These are phyloP conservation scores for Carassius gibelio DNA, from an alignment of 2,113 vertebrate species.

Conservation along the genomic window DNA sequence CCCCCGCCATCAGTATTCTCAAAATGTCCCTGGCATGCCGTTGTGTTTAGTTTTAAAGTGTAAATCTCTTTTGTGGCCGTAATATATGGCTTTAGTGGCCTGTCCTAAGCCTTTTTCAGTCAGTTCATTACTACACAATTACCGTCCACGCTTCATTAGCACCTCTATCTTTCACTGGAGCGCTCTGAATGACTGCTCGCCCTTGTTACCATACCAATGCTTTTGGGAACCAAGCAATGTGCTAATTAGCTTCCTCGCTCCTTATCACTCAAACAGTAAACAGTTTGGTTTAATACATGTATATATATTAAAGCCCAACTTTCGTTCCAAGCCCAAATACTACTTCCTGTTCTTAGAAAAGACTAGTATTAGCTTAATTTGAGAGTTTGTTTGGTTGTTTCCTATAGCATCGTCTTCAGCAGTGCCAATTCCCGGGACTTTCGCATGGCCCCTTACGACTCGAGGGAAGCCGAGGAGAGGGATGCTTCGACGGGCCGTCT, in stretches of 20 bases:
- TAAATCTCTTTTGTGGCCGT: slow-evolving; percentile 90
- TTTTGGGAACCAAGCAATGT: slow-evolving; percentile 82
- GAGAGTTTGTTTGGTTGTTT: slow-evolving; percentile 11
- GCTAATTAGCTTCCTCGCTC: slow-evolving; percentile 86
- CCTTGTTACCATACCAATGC: slow-evolving; percentile 88
- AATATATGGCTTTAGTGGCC: slow-evolving; percentile 93
- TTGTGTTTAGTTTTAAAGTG: slow-evolving; percentile 93
- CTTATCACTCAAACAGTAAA: slow-evolving; percentile 68
- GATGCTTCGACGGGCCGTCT: slow-evolving; percentile 94
- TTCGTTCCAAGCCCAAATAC: slow-evolving; percentile 23
- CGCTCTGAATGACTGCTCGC: slow-evolving; percentile 79
- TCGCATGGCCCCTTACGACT: slow-evolving; percentile 90
- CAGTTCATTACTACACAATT: slow-evolving; percentile 99
- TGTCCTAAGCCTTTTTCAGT: slow-evolving; percentile 97
- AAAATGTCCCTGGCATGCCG: slow-evolving; percentile 83
- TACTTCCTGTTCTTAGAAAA: slow-evolving; percentile 48
- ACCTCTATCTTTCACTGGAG: slow-evolving; percentile 81
- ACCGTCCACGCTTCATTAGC: slow-evolving; percentile 97
- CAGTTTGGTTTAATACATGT: slow-evolving; percentile 63
- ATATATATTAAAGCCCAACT: slow-evolving; percentile 48
- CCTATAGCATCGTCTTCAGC: slow-evolving; percentile 83
- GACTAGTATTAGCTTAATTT: background rate
- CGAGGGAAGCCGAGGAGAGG: slow-evolving; percentile 91
- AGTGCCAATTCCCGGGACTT: slow-evolving; percentile 93
- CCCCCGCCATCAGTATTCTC: slow-evolving; percentile 83